Evolutionary conservation across 1,140 invertebrate genomes (phyloP).

Genomic region (Lysiphlebus fabarum): DNA sequence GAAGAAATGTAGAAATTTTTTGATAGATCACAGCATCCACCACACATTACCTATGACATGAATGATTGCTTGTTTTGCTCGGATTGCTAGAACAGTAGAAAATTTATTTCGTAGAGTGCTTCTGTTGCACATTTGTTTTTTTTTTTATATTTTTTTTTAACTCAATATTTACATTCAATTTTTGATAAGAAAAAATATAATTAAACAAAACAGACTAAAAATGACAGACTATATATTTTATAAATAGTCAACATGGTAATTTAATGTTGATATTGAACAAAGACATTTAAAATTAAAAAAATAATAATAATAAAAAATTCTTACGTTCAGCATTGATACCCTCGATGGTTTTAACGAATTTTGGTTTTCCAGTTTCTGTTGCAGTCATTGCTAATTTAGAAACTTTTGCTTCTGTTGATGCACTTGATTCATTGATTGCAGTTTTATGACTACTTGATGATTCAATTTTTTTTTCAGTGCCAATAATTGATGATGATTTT

Average conservation of each 20-base stretch:
- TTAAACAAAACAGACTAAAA: neutral
- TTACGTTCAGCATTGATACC: conserved; percentile 77
- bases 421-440: conserved; percentile 45
- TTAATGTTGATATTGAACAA: neutral
- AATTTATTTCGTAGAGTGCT: conserved; percentile 33
- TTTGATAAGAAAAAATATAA: neutral
- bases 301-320: conserved; percentile 41
- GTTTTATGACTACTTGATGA: conserved; percentile 45
- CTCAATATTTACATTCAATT: neutral
- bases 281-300: conserved; percentile 1
- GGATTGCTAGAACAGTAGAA: conserved; percentile 53
- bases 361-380: conserved; percentile 60
- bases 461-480: conserved; percentile 43
- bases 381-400: conserved; percentile 39
- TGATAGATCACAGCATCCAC: conserved; percentile 28
- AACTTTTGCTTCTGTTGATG: conserved; percentile 32
- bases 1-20: conserved; percentile 35
- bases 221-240: neutral
- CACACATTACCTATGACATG: conserved; percentile 55
- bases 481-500: conserved; percentile 42
- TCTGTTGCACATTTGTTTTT: conserved; percentile 18
- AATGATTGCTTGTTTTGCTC: conserved; percentile 54
- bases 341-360: conserved; percentile 70
- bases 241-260: neutral
- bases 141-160: neutral